Evolutionary conservation across 2,113 vertebrate species (phyloP).

Genomic region (Ammodytes dubius): DNA sequence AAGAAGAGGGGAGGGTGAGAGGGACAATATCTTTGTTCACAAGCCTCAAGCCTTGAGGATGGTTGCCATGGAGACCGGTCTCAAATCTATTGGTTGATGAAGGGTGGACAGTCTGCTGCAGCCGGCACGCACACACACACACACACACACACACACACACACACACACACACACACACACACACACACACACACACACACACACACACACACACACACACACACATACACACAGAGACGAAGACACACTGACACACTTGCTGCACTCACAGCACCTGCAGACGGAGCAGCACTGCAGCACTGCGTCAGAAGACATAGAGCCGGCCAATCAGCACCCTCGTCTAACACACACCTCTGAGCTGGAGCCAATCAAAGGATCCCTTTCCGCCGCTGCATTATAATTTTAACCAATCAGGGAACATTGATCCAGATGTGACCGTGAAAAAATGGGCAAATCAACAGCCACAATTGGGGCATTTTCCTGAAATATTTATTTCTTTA

Average conservation of each 20-base stretch:
- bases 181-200: slow-evolving; percentile 34
- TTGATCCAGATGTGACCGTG: slow-evolving; percentile 31
- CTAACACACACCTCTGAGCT: slow-evolving; percentile 65
- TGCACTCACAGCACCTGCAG: slow-evolving; percentile 52
- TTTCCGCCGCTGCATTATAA: slow-evolving; percentile 20
- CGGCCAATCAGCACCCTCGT: slow-evolving; percentile 53
- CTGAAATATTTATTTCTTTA: slow-evolving; percentile 7
- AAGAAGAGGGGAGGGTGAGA: slow-evolving; percentile 3
- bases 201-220: slow-evolving; percentile 45
- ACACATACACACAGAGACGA: slow-evolving; percentile 44
- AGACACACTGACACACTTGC: slow-evolving; percentile 74
- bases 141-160: slow-evolving; percentile 45
- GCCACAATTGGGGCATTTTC: slow-evolving; percentile 9
- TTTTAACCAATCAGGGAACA: slow-evolving; percentile 57
- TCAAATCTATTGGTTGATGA: slow-evolving; percentile 68
- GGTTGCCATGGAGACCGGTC: slow-evolving; percentile 80
- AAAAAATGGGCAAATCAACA: slow-evolving; percentile 47
- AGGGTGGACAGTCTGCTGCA: slow-evolving; percentile 60
- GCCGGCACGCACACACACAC: slow-evolving; percentile 29
- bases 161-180: slow-evolving; percentile 46
- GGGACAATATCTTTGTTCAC: slow-evolving; percentile 77
- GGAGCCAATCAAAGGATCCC: slow-evolving; percentile 36
- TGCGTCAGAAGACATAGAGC: slow-evolving; percentile 63
- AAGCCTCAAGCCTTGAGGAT: slow-evolving; percentile 60
- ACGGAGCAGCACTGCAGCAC: slow-evolving; percentile 67